Evolutionary conservation across 2,113 vertebrate genomes (phyloP).

Genomic region (Nansenia antarctica): DNA sequence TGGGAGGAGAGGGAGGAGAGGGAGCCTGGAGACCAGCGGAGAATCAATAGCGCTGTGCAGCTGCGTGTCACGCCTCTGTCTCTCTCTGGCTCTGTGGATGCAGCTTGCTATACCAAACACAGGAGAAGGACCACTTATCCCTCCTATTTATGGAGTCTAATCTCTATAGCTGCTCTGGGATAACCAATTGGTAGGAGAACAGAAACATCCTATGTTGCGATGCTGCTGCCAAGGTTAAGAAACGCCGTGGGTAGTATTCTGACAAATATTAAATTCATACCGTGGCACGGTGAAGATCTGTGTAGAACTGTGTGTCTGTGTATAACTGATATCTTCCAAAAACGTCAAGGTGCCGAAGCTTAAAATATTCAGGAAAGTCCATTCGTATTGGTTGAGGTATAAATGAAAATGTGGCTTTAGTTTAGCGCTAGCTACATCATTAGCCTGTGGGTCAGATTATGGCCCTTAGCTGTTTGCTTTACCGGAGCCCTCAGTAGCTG

Average conservation of each 20-base stretch:
- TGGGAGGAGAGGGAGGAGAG: conserved; percentile 43
- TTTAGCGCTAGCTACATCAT: no score
- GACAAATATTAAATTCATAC: not conserved
- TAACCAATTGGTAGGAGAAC: conserved; percentile 14
- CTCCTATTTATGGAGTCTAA: conserved; percentile 63
- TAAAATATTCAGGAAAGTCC: not conserved
- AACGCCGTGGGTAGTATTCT: not conserved
- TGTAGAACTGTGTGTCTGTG: no score
- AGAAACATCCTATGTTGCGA: conserved; percentile 2
- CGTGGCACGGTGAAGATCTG: not conserved
- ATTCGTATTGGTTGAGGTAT: not conserved
- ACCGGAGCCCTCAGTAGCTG: conserved; percentile 39
- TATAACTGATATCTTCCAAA: not conserved
- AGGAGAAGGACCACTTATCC: conserved; percentile 70
- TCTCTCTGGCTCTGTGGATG: conserved; percentile 53
- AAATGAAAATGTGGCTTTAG: no score
- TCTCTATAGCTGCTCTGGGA: conserved; percentile 54
- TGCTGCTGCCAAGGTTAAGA: conserved; percentile 12
- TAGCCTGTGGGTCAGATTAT: no score
- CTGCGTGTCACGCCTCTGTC: conserved; percentile 70
- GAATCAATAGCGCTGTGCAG: conserved; percentile 74
- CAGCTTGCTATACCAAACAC: conserved; percentile 68
- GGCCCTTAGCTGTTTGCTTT: conserved; percentile 47
- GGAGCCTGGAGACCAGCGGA: conserved; percentile 65
- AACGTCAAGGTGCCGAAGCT: not conserved